These are phyloP conservation scores for Pelecanus crispus DNA, from an alignment of 2,113 vertebrate genomes.

Conservation along the genomic window DNA sequence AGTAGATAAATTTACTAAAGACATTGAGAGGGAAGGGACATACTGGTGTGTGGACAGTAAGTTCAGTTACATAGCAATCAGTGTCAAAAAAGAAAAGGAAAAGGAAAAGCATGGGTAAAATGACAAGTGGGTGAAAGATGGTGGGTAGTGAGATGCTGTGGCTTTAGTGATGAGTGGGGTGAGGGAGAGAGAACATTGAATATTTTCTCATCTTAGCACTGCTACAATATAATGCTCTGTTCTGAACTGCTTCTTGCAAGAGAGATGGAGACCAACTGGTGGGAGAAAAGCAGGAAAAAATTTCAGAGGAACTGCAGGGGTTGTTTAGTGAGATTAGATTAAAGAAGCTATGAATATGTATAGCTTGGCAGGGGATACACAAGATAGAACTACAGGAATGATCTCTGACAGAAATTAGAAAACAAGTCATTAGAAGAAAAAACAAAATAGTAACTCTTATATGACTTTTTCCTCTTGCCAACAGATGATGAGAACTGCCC, in stretches of 20 bases:
- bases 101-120: neutral
- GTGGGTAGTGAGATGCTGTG: neutral
- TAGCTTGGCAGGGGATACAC: neutral
- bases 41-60: neutral
- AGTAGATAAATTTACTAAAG: neutral
- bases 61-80: neutral
- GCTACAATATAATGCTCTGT: neutral
- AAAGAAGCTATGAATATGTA: slow-evolving; percentile 51
- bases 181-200: neutral
- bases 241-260: slow-evolving; percentile 13
- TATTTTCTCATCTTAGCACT: neutral
- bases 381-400: neutral
- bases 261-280: slow-evolving; percentile 13
- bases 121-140: neutral
- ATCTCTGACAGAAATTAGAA: slow-evolving; percentile 34
- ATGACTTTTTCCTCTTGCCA: neutral
- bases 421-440: neutral
- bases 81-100: neutral
- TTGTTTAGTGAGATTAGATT: slow-evolving; percentile 46
- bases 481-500: slow-evolving; percentile 68
- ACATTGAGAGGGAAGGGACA: neutral
- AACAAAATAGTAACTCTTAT: neutral
- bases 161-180: neutral
- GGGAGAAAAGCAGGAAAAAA: slow-evolving; percentile 26
- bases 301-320: slow-evolving; percentile 25